A percentile compares a stretch with the other conserved stretches of the same genome.
Evolutionary conservation across 2,113 vertebrate species (phyloP).

Genomic region (Gulo gulo): DNA sequence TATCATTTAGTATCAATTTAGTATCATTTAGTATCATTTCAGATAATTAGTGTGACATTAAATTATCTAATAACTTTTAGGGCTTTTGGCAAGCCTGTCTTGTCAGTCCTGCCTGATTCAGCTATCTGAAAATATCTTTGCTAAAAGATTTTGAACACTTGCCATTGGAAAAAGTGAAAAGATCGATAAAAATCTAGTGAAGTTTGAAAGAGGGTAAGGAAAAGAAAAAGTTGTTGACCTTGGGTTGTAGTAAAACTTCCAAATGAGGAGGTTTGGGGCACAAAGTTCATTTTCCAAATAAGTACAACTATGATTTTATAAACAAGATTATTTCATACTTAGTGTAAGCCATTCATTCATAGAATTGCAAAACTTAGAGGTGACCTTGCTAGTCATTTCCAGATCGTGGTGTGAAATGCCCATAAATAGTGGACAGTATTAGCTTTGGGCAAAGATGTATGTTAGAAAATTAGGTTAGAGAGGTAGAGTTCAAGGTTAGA

Average conservation of each 20-base stretch:
- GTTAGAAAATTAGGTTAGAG: neutral
- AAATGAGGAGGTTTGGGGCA: neutral
- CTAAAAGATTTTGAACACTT: conserved; percentile 25
- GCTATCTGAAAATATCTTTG: conserved; percentile 12
- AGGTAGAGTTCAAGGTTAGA: neutral
- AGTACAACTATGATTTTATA: neutral
- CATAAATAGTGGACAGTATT: neutral
- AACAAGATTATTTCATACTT: neutral
- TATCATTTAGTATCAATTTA: neutral
- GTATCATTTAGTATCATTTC: neutral
- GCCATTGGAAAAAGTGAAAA: neutral
- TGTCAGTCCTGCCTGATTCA: neutral
- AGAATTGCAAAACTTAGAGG: neutral
- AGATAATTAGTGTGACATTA: neutral
- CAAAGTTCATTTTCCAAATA: neutral
- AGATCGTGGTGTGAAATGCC: neutral
- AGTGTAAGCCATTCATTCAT: conserved; percentile 18
- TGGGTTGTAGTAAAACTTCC: neutral
- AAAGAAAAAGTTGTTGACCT: neutral
- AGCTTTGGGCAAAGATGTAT: neutral
- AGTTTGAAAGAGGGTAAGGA: neutral
- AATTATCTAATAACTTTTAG: conserved; percentile 18
- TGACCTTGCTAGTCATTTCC: neutral
- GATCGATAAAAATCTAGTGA: neutral
- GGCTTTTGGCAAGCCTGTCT: conserved; percentile 5